A percentile compares a stretch with the other conserved stretches of the same genome.
Evolutionary conservation across 1,140 invertebrate species (phyloP).

Genomic region (Apis mellifera): DNA sequence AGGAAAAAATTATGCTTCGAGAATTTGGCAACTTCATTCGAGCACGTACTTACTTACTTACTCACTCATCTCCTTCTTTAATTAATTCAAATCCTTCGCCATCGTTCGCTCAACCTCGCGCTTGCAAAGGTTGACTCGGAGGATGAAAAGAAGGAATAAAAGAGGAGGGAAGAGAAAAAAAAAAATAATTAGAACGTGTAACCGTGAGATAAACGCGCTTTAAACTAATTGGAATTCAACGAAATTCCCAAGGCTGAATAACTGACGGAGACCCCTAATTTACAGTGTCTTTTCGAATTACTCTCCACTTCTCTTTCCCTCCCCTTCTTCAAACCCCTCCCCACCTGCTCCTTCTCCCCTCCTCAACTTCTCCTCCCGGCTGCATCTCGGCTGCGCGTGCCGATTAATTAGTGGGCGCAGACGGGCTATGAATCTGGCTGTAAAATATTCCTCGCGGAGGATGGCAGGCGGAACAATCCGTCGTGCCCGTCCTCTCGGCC

Average conservation of each 20-base stretch:
- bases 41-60: not conserved
- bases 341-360: not conserved
- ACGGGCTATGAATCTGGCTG: slow-evolving; percentile 74
- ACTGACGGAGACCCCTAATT: slow-evolving; percentile 33
- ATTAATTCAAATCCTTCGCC: not conserved
- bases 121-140: not conserved
- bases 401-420: slow-evolving; percentile 74
- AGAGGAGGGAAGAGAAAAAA: not conserved
- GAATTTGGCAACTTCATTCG: not conserved
- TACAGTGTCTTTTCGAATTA: slow-evolving; percentile 35
- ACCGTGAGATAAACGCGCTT: not conserved
- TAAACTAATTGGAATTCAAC: slow-evolving; percentile 18
- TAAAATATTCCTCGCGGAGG: slow-evolving; percentile 75
- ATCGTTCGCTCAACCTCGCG: not conserved
- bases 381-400: slow-evolving; percentile 20
- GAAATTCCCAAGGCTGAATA: not conserved
- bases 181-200: too few species aligned
- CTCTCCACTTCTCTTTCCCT: not conserved
- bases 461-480: slow-evolving; percentile 75
- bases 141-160: not conserved
- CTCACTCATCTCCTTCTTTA: not conserved
- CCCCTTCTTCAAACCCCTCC: not conserved
- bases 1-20: too few species aligned
- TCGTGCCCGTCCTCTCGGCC: slow-evolving; percentile 64
- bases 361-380: not conserved